These are phyloP conservation scores for Brachionus calyciflorus DNA, from an alignment of 1,140 invertebrate genomes.

Conservation along the genomic window DNA sequence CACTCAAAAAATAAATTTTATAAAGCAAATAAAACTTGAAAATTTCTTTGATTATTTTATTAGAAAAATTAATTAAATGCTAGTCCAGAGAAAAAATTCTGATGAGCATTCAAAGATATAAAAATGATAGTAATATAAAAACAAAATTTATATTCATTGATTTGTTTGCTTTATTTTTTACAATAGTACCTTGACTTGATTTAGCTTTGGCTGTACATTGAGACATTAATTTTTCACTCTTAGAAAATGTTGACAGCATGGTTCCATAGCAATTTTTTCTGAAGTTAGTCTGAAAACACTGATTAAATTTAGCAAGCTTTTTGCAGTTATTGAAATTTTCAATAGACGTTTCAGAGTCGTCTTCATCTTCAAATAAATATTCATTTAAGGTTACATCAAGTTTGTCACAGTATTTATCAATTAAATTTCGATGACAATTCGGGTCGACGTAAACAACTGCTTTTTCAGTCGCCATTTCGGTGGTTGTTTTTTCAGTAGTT, in stretches of 20 bases:
- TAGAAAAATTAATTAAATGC: no score
- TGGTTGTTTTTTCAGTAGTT: constrained; percentile 27
- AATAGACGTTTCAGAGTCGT: neutral
- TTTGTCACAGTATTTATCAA: constrained; percentile 18
- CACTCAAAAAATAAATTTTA: no score
- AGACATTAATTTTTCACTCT: neutral
- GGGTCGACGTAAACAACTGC: constrained; percentile 2
- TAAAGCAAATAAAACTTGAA: no score
- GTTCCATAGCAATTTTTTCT: neutral
- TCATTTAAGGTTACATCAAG: neutral
- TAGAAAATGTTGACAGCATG: neutral
- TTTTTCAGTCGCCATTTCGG: neutral
- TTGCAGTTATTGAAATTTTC: constrained; percentile 30
- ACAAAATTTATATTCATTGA: no score
- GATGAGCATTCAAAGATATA: no score
- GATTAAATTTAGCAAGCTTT: constrained; percentile 17
- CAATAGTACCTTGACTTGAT: neutral
- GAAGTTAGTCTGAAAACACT: constrained; percentile 1
- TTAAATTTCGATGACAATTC: constrained; percentile 19
- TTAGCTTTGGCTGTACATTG: constrained; percentile 4
- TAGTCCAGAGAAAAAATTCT: no score
- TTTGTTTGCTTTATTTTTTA: no score
- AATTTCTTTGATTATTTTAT: no score
- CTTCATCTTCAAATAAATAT: constrained; percentile 15
- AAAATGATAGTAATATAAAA: no score